phyloP scores from a whole-genome alignment of 2,113 vertebrate genomes.

The Cathartes aura region DNA sequence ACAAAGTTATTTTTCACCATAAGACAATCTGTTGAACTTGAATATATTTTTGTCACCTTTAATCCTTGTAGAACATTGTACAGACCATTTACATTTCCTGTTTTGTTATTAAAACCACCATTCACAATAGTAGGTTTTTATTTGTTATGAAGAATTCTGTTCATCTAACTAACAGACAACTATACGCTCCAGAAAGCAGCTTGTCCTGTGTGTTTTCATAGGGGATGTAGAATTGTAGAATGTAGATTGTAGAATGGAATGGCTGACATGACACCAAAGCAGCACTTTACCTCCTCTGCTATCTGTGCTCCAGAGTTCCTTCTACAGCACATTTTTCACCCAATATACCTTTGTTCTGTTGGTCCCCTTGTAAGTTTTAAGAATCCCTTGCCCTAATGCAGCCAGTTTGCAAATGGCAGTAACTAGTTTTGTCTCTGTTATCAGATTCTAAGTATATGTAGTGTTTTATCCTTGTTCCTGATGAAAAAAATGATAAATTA shows the following conservation, averaged over 20 bases:
- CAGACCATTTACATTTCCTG: background rate
- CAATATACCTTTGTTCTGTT: background rate
- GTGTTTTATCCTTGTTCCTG: background rate
- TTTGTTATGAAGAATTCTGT: background rate
- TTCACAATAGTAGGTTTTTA: background rate
- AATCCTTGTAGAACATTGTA: background rate
- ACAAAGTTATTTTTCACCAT: background rate
- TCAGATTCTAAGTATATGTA: accelerated
- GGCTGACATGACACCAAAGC: background rate
- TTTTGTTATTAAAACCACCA: background rate
- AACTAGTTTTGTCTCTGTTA: background rate
- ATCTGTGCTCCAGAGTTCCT: background rate
- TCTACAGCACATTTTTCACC: background rate
- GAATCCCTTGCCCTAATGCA: background rate
- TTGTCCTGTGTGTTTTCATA: background rate
- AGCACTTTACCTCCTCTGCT: background rate
- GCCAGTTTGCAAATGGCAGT: background rate
- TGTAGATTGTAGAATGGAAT: background rate
- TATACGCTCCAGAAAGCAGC: background rate
- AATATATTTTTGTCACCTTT: slow-evolving; percentile 23
- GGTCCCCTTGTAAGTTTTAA: background rate
- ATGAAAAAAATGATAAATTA: background rate
- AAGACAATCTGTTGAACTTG: background rate
- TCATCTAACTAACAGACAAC: background rate
- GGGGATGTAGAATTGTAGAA: background rate